Evolutionary conservation across 2,888 invertebrate genomes (phyloP), one percentile per base, ranked within the genome.

Genomic region (Antheraea yamamai): DNA sequence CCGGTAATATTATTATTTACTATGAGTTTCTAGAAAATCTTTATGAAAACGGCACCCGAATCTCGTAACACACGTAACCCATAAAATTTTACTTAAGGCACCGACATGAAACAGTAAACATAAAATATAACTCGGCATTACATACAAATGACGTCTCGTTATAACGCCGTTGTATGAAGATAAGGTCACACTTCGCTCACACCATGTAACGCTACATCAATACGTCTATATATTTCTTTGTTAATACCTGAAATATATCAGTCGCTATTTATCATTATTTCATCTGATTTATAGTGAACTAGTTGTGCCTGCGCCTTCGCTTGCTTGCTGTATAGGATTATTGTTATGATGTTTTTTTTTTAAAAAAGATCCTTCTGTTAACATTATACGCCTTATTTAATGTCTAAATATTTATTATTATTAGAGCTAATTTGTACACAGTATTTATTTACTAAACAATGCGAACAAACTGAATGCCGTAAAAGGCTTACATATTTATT

Each of bases 31-130:
- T 30, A 10, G 4, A 66, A 70, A n/a, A 39, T 70, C 7, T 39
- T 12, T 70, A 70, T 70, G 70, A 70, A 70, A 70, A 70, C 70
- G 6, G 39, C 70, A 70, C 70, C 70, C 70, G n/a, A 70, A 70
- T 39, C 70, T 10, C 70, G 70, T 52, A 66, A 74, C 68, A 74
- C 52, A 68, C 51, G 74, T 68, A 74, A 16, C 47, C 51, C 66
- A 74, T 74, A 66, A 68, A 74, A 74, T 74, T 68, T 68, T 30
- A 74, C 74, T 74, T 74, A 74, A 74, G 66, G 74, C 74, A 66
- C 74, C 74, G 68, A 52, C 68, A 66, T 39, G 70, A 70, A 70
- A 70, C 66, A 51, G 66, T 70, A 70, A 47, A 73, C 74, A 68
- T 68, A 52, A 74, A 74, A 74, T 74, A 74, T 74, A 39, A 52